Evolutionary conservation across 2,888 invertebrate genomes (phyloP).

Genomic region (Agrochola lychnidis): DNA sequence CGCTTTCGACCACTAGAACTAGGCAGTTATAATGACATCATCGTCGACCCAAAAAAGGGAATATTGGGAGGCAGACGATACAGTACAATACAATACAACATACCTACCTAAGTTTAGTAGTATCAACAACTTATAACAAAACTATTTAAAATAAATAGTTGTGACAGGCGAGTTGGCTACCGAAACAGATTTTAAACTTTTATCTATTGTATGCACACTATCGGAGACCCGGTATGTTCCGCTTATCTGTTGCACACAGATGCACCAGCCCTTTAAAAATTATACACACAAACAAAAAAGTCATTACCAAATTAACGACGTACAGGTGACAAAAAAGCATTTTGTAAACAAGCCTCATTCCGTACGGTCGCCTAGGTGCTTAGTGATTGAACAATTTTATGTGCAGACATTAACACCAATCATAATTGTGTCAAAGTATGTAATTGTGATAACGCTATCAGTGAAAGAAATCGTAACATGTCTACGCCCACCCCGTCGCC

Average conservation of each 20-base stretch:
- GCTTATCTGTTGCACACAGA: slow-evolving; percentile 86
- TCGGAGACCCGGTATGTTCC: slow-evolving; percentile 86
- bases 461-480: slow-evolving; percentile 70
- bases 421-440: slow-evolving; percentile 23
- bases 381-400: slow-evolving; percentile 68
- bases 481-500: slow-evolving; percentile 80
- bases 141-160: slow-evolving; percentile 72
- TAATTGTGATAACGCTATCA: slow-evolving; percentile 42
- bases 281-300: slow-evolving; percentile 84
- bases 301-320: slow-evolving; percentile 89
- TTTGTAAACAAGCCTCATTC: slow-evolving; percentile 87
- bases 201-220: slow-evolving; percentile 85
- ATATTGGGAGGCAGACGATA: not conserved
- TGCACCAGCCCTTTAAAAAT: slow-evolving; percentile 76
- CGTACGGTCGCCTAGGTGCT: slow-evolving; percentile 81
- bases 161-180: slow-evolving; percentile 86
- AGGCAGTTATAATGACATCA: not conserved
- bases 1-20: not conserved
- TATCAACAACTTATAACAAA: slow-evolving; percentile 31
- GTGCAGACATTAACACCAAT: slow-evolving; percentile 56
- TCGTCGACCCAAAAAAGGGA: not conserved
- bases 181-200: slow-evolving; percentile 84
- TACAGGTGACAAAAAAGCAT: slow-evolving; percentile 89
- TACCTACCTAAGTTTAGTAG: not conserved
- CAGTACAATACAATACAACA: not conserved